Percentiles rank a stretch among this genome's conserved stretches.
phyloP scores from a whole-genome alignment of 1,140 invertebrate genomes.

The Bradysia coprophila region DNA sequence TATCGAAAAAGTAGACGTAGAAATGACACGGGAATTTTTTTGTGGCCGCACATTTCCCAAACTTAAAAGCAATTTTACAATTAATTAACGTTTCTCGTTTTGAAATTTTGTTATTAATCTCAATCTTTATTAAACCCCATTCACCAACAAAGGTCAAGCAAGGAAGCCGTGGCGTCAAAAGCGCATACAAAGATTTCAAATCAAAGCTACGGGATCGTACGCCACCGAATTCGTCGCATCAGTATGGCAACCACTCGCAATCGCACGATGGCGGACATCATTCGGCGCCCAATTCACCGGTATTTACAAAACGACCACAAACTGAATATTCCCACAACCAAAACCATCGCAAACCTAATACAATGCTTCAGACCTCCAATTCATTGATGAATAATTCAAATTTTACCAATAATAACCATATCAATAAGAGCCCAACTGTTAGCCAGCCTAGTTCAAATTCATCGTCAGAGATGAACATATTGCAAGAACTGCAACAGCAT shows the following conservation, averaged over 20 bases:
- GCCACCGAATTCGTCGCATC: slow-evolving; percentile 11
- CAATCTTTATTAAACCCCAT: no score
- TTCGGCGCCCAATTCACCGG: slow-evolving; percentile 47
- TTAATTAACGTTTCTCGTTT: no score
- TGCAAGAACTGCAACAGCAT: slow-evolving; percentile 23
- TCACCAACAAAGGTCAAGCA: slow-evolving; percentile 73
- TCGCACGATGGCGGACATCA: slow-evolving; percentile 27
- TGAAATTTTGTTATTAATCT: no score
- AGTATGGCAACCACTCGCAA: slow-evolving; percentile 25
- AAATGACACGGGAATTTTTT: no score
- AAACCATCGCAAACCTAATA: neutral
- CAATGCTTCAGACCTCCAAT: neutral
- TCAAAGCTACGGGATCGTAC: slow-evolving; percentile 34
- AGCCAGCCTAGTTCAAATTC: slow-evolving; percentile 22
- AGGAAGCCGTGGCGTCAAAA: slow-evolving; percentile 50
- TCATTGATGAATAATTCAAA: slow-evolving; percentile 1
- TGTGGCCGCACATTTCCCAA: no score
- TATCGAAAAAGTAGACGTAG: no score
- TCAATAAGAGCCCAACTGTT: slow-evolving; percentile 20
- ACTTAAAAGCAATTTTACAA: no score
- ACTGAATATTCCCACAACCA: slow-evolving; percentile 13
- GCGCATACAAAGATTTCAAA: slow-evolving; percentile 51
- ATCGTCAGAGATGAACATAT: slow-evolving; percentile 23
- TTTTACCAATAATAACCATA: slow-evolving; percentile 10
- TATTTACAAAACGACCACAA: slow-evolving; percentile 28